Evolutionary conservation across 2,888 invertebrate genomes (phyloP), one percentile per base, ranked within the genome.

Genomic region (Parnassius orleans): DNA sequence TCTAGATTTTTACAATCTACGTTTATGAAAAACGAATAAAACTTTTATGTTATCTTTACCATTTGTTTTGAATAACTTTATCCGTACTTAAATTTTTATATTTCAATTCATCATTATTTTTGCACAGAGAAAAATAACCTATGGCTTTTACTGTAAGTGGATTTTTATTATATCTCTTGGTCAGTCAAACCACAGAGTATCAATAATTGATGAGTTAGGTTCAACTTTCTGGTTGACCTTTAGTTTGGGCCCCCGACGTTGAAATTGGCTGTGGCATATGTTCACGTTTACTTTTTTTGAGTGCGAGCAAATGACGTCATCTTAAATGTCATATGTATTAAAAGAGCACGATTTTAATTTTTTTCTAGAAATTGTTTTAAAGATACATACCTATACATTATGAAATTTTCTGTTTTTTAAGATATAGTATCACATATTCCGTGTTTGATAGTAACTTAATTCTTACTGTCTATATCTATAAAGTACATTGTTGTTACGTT

Each of bases 161-260:
- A 48, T 56, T 57, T 56, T 61, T 56, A 47, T 56, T 52, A 14
- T 54, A 46, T 14, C 63, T 52, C 41, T 46, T 19, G 54, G 54
- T 53, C 48, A n/a, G 50, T 43, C 50, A 53, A 62, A 48, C 48
- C 57, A 41, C 58, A 58, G 53, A 52, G 14, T 47, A 9, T 54
- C 42, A 52, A 52, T 63, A 63, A 63, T 63, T 63, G 59, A 63
- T 63, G 63, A 51, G 50, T 63, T 59, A 59, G 52, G 51, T 58
- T 63, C 54, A 63, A 46, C 58, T 63, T 59, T 63, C 63, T 58
- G 54, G 63, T 55, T 63, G 63, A 55, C 63, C 63, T 63, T 62
- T 59, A 12, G 42, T 9, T 58, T 1, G 14, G 47, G 48, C 24
- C 53, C 53, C 42, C 14, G 10, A 52, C 33, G 9, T 44, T 62